These are phyloP conservation scores for Lasioglossum leucozonium DNA, from an alignment of 2,888 invertebrate genomes.

Conservation along the genomic window DNA sequence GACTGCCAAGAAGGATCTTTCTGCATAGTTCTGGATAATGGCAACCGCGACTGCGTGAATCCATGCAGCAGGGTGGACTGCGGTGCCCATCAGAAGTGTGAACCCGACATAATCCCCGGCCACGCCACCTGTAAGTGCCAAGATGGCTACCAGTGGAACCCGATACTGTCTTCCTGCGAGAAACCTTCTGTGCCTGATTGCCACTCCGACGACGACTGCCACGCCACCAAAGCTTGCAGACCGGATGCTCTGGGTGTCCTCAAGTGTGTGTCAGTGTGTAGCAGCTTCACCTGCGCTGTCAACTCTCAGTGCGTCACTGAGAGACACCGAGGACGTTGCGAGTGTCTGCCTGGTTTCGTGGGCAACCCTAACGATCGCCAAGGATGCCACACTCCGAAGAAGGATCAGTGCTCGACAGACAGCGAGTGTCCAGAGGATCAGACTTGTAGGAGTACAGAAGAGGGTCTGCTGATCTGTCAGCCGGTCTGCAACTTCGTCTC, in stretches of 20 bases:
- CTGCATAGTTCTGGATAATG: conserved; percentile 88
- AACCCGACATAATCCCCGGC: conserved; percentile 87
- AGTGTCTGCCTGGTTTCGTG: conserved; percentile 92
- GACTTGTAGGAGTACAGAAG: conserved; percentile 88
- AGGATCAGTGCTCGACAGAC: conserved; percentile 92
- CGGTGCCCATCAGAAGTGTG: conserved; percentile 92
- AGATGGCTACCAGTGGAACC: conserved; percentile 93
- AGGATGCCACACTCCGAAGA: conserved; percentile 91
- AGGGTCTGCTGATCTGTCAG: conserved; percentile 88
- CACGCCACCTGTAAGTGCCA: conserved; percentile 93
- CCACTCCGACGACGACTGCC: conserved; percentile 89
- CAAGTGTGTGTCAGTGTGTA: conserved; percentile 92
- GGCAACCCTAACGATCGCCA: conserved; percentile 96
- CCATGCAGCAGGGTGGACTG: conserved; percentile 93
- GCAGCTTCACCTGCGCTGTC: conserved; percentile 92
- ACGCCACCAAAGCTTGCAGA: conserved; percentile 89
- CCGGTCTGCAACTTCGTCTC: conserved; percentile 91
- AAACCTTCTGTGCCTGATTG: conserved; percentile 95
- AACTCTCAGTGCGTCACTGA: conserved; percentile 92
- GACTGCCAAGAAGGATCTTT: conserved; percentile 91
- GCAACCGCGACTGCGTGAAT: conserved; percentile 90
- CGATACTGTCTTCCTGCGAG: conserved; percentile 92
- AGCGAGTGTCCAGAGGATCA: conserved; percentile 94
- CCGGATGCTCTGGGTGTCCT: conserved; percentile 94
- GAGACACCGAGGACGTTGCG: conserved; percentile 91